Base-by-base conservation (phyloP, 2,888 invertebrate genomes). In the Geotrupes spiniger region DNA sequence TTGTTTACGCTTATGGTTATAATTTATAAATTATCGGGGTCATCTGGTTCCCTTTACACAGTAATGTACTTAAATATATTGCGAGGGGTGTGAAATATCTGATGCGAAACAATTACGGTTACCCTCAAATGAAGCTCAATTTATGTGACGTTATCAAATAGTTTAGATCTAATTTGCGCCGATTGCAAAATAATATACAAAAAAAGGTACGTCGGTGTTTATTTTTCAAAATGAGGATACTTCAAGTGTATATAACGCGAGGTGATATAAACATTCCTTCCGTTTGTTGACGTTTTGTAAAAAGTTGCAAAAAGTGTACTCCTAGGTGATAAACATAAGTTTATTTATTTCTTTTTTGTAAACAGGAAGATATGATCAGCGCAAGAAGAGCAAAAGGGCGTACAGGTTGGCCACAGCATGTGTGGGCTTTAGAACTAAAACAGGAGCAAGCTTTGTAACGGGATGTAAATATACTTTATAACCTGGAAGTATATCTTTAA, bases 321-420 rank as follows among this genome's bases (percentile, higher is more conserved):
- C n/a, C 4, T 21, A 21, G 21, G 21, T 21, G 21, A 21, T 21
- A 21, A 6, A n/a, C n/a, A n/a, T 17, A 9, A 11, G n/a, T 11
- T 15, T 21, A 21, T 21, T 21, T 21, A 21, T 46, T 37, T 47
- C 48, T 56, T 50, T 60, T 51, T 59, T 65, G 59, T 66, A 66
- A 68, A 68, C 69, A 71, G 69, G 71, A 72, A 66, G 69, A 69
- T 54, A 57, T 65, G 56, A 62, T 57, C 57, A 68, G 63, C 55
- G 59, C 66, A 31, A 53, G 63, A 46, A 52, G 63, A 44, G 54
- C 49, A 17, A 58, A 58, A 54, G 93, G 93, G 0, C 82, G 96
- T 48, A 96, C 96, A 0, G 96, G 96, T 9, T 96, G 96, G 96
- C 96, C 95, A 0, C 94, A 96, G 66, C 92, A 93, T 72, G 95